phyloP scores from a whole-genome alignment of 2,888 invertebrate genomes.

The Uloborus plumipes region DNA sequence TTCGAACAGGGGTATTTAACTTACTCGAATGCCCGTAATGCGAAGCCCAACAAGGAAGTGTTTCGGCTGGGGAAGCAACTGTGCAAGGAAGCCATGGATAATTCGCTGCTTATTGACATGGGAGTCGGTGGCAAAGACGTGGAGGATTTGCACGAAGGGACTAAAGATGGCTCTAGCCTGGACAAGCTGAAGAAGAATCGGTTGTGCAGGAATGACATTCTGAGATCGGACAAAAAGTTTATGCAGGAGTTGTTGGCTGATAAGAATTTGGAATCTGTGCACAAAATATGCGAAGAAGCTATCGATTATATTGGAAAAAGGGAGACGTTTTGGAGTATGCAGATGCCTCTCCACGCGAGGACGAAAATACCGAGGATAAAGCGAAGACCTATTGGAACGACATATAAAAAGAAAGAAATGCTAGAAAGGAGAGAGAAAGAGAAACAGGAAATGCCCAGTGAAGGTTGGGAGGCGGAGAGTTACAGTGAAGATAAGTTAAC shows the following conservation, averaged over 20 bases:
- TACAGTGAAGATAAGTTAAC: no score
- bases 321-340: conserved; percentile 29
- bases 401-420: neutral
- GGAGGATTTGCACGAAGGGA: neutral
- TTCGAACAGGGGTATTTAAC: conserved; percentile 38
- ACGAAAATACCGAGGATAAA: neutral
- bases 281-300: conserved; percentile 28
- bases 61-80: conserved; percentile 30
- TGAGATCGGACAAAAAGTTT: conserved; percentile 16
- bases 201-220: neutral
- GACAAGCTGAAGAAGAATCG: neutral
- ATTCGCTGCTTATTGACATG: conserved; percentile 8
- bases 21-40: conserved; percentile 3
- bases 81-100: conserved; percentile 28
- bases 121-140: neutral
- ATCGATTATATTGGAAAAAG: conserved; percentile 11
- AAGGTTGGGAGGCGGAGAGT: neutral
- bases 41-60: neutral
- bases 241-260: conserved; percentile 25
- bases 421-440: neutral
- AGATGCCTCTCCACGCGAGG: neutral
- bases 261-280: conserved; percentile 4
- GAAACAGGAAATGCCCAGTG: neutral
- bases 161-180: neutral
- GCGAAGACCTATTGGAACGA: neutral